These are phyloP conservation scores for Marisa cornuarietis DNA, from an alignment of 1,140 invertebrate species.

Conservation along the genomic window DNA sequence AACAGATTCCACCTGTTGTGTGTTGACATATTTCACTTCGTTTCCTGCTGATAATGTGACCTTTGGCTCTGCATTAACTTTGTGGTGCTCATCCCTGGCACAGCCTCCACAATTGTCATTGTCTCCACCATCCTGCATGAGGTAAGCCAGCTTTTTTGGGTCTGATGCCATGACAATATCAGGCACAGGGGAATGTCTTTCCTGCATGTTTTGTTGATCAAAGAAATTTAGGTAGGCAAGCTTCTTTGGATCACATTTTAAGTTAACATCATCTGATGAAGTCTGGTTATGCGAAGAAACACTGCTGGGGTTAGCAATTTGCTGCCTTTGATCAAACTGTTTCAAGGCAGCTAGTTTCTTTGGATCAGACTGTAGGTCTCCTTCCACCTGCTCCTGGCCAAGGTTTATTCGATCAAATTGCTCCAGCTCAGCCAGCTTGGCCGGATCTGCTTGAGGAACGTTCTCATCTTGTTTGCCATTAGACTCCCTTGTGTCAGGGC, in stretches of 20 bases:
- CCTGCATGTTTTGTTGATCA: background rate
- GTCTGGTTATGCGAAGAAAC: background rate
- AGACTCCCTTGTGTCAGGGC: background rate
- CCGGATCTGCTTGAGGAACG: slow-evolving; percentile 23
- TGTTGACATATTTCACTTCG: no score
- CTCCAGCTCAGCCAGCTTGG: slow-evolving; percentile 28
- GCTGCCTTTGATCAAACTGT: slow-evolving; percentile 14
- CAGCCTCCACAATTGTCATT: background rate
- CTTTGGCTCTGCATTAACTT: background rate
- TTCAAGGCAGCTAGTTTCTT: slow-evolving; percentile 22
- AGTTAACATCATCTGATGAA: slow-evolving; percentile 1
- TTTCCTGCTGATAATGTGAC: background rate
- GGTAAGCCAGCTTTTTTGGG: slow-evolving; percentile 11
- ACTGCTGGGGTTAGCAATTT: background rate
- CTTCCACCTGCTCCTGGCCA: background rate
- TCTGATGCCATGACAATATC: background rate
- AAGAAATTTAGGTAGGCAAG: slow-evolving; percentile 14
- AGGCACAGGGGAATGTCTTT: background rate
- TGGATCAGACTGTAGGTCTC: slow-evolving; percentile 16
- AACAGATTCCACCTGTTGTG: background rate
- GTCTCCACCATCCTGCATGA: slow-evolving; percentile 15
- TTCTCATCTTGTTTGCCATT: background rate
- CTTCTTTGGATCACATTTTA: slow-evolving; percentile 5
- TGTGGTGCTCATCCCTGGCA: background rate
- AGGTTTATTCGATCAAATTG: slow-evolving; percentile 25